phyloP scores from a whole-genome alignment of 1,140 invertebrate genomes.

The Penaeus chinensis region DNA sequence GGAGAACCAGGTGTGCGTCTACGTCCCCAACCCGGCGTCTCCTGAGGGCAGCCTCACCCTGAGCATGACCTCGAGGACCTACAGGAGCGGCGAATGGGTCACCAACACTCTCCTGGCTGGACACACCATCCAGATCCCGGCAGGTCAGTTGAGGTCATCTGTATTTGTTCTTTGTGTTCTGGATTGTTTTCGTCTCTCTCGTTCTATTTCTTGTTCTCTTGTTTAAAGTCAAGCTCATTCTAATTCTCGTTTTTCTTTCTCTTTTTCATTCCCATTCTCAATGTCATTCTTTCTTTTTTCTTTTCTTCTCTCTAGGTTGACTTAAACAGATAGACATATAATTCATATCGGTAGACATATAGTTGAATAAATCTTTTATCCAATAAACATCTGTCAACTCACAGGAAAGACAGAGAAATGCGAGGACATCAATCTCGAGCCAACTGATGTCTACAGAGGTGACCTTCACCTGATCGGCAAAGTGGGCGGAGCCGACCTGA shows the following conservation, averaged over 20 bases:
- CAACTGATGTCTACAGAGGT: not conserved
- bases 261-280: no score
- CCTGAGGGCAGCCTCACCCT: constrained; percentile 18
- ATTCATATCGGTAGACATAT: no score
- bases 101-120: not conserved
- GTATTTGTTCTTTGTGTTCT: no score
- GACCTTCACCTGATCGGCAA: constrained; percentile 1
- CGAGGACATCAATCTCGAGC: not conserved
- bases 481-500: constrained; percentile 7
- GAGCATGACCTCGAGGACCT: not conserved
- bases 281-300: no score
- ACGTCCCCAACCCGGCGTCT: constrained; percentile 9
- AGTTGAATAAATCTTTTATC: no score
- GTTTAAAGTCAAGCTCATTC: no score
- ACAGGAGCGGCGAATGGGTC: not conserved
- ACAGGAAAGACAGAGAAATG: constrained; percentile 32
- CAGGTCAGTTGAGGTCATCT: not conserved
- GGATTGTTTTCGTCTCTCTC: no score
- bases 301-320: no score
- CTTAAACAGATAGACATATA: no score
- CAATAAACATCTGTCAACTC: no score
- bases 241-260: no score
- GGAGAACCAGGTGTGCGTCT: not conserved
- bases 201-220: no score
- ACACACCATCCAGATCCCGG: not conserved